These are phyloP conservation scores for Acanthornis magna DNA, from an alignment of 2,797 vertebrate genomes.

Conservation along the genomic window DNA sequence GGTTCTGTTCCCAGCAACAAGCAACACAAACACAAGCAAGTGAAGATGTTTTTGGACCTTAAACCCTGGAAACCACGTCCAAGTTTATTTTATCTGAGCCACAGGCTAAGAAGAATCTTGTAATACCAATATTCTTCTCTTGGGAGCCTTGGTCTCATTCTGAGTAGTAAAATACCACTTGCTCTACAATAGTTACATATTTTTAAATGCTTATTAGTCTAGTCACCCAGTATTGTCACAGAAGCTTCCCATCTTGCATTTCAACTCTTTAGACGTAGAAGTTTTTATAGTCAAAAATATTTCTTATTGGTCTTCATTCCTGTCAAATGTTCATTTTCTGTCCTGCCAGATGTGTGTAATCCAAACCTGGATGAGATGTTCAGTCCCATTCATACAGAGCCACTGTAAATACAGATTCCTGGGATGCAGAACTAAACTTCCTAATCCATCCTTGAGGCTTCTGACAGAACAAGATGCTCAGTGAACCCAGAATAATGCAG, in stretches of 20 bases:
- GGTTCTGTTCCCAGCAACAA: background rate
- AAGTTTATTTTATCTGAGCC: background rate
- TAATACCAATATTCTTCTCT: background rate
- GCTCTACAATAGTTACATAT: background rate
- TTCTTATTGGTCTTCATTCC: background rate
- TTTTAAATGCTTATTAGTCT: background rate
- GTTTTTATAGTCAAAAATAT: background rate
- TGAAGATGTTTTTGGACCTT: background rate
- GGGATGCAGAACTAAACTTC: background rate
- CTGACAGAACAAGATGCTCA: background rate
- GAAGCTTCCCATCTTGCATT: background rate
- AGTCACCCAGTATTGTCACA: background rate
- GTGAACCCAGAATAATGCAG: background rate
- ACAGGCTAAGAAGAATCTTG: background rate
- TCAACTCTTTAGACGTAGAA: background rate
- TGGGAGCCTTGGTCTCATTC: background rate
- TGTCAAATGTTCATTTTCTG: background rate
- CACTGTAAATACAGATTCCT: background rate
- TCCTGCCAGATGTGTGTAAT: background rate
- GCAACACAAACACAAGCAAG: background rate
- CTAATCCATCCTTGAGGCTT: slow-evolving; percentile 17
- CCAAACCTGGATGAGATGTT: background rate
- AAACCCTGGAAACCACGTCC: background rate
- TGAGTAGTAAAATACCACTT: background rate
- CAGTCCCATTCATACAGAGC: background rate